A percentile compares a stretch with the other conserved stretches of the same genome.
These are phyloP conservation scores for Orchestia grillus DNA, from an alignment of 1,140 invertebrate genomes.

Conservation along the genomic window DNA sequence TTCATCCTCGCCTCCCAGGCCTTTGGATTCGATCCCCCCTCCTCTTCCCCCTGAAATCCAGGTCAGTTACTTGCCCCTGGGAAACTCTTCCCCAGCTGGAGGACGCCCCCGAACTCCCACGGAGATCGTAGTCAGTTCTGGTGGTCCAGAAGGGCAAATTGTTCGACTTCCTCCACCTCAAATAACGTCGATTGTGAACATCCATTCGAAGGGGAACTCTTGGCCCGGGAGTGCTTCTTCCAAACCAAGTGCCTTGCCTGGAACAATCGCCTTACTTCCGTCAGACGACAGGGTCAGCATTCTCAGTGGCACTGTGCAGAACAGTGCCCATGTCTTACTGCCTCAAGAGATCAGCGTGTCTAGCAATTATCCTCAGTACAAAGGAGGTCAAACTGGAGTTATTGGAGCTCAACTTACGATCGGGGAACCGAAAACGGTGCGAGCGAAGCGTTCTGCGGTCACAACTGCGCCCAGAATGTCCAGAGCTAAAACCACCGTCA, in stretches of 20 bases:
- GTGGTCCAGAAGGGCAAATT: background rate
- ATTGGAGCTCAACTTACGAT: slow-evolving; percentile 27
- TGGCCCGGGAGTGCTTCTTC: background rate
- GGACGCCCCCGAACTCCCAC: slow-evolving; percentile 33
- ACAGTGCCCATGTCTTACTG: background rate
- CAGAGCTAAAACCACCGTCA: slow-evolving; percentile 38
- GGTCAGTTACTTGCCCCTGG: slow-evolving; percentile 31
- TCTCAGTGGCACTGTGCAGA: slow-evolving; percentile 11
- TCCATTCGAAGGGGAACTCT: background rate
- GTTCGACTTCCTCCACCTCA: slow-evolving; percentile 28
- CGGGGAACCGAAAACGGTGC: slow-evolving; percentile 3
- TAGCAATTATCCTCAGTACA: background rate
- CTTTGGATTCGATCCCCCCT: slow-evolving; percentile 39
- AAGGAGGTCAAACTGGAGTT: background rate
- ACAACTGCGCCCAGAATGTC: slow-evolving; percentile 3
- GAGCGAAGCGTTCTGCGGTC: background rate
- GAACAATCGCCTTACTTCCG: background rate
- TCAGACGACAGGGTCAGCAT: slow-evolving; percentile 20
- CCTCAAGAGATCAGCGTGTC: slow-evolving; percentile 24
- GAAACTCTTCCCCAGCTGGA: background rate
- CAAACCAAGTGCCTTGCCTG: background rate
- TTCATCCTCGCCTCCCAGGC: slow-evolving; percentile 6
- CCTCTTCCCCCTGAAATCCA: slow-evolving; percentile 32
- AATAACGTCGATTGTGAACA: slow-evolving; percentile 5
- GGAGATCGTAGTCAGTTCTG: slow-evolving; percentile 4